These are phyloP conservation scores for Australoheros scitulus DNA, from an alignment of 2,113 vertebrate genomes.

Conservation along the genomic window DNA sequence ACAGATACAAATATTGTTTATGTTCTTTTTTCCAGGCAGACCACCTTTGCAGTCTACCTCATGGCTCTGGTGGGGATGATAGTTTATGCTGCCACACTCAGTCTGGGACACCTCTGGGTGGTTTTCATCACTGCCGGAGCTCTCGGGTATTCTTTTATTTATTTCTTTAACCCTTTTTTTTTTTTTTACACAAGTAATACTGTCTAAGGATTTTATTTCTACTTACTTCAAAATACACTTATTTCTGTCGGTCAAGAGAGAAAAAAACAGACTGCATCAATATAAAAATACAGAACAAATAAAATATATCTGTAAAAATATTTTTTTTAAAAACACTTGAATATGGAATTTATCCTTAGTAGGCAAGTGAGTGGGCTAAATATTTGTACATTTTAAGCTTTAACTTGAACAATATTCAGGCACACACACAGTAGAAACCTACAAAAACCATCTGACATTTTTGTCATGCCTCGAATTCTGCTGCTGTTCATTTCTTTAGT, in stretches of 20 bases:
- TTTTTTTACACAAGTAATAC: background rate
- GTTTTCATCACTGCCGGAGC: slow-evolving; percentile 91
- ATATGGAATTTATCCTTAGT: background rate
- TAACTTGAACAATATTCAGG: no score
- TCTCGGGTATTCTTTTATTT: slow-evolving; percentile 83
- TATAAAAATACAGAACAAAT: background rate
- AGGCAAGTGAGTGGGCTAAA: background rate
- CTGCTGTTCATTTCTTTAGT: background rate
- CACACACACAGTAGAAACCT: background rate
- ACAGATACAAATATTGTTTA: background rate
- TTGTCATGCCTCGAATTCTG: background rate
- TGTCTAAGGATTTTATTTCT: background rate
- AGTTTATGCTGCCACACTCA: slow-evolving; percentile 86
- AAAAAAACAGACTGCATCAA: background rate
- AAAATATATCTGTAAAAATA: background rate
- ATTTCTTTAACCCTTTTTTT: background rate
- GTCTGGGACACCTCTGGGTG: slow-evolving; percentile 87
- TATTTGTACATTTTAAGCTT: background rate
- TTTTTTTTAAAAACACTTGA: background rate
- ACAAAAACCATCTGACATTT: background rate
- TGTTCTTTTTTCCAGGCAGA: slow-evolving; percentile 82
- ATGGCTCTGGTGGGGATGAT: slow-evolving; percentile 93
- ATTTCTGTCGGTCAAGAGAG: background rate
- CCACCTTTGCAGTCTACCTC: slow-evolving; percentile 87
- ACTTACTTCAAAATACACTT: background rate